Percentiles rank a stretch among this genome's conserved stretches.
Evolutionary conservation across 2,888 invertebrate genomes (phyloP).

Genomic region (Bombylius major): DNA sequence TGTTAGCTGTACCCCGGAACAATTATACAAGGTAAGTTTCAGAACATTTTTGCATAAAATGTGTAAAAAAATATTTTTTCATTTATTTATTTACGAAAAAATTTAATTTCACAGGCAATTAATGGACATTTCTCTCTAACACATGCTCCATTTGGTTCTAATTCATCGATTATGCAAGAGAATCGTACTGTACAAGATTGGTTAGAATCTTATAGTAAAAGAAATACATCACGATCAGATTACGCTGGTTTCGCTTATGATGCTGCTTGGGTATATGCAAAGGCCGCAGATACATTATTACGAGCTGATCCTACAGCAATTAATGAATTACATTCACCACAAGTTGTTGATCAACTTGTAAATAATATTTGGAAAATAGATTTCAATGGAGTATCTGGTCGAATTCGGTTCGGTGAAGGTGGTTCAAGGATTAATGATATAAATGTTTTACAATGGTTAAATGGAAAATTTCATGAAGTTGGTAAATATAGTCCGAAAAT

Average conservation of each 20-base stretch:
- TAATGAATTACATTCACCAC: conserved; percentile 18
- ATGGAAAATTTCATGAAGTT: conserved; percentile 39
- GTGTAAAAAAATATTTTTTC: neutral
- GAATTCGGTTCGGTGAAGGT: conserved; percentile 54
- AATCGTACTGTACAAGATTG: conserved; percentile 51
- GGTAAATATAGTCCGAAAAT: conserved; percentile 46
- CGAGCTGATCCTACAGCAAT: conserved; percentile 33
- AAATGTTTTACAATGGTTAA: conserved; percentile 47
- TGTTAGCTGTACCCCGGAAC: conserved; percentile 46
- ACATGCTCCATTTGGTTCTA: conserved; percentile 52
- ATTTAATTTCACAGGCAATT: conserved; percentile 41
- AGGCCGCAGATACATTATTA: conserved; percentile 52
- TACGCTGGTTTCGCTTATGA: conserved; percentile 70
- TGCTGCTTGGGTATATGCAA: conserved; percentile 69
- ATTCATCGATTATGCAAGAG: conserved; percentile 48
- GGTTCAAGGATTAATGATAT: conserved; percentile 52
- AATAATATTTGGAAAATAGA: conserved; percentile 50
- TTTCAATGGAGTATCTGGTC: conserved; percentile 62
- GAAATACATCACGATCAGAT: conserved; percentile 35
- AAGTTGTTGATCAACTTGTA: conserved; percentile 38
- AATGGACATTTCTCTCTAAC: conserved; percentile 60
- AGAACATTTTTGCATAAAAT: neutral
- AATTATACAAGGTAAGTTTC: conserved; percentile 42
- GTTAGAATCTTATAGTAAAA: conserved; percentile 37
- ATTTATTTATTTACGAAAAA: neutral